These are phyloP conservation scores for Musca domestica DNA, from an alignment of 1,140 invertebrate species.

Conservation along the genomic window DNA sequence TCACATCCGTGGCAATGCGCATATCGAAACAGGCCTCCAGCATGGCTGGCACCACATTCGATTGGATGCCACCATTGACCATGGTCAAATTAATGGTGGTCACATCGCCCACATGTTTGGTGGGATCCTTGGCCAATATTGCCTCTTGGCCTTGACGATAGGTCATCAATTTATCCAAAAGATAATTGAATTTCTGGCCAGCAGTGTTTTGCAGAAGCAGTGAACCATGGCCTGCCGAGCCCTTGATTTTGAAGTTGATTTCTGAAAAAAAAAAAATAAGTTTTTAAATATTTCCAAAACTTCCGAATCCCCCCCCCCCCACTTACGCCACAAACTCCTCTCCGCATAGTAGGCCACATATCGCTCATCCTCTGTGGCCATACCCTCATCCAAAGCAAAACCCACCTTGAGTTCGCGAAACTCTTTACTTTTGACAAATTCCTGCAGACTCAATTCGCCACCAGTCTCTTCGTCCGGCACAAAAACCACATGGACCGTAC, in stretches of 20 bases:
- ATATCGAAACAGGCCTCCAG: constrained; percentile 75
- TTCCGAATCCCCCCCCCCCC: not conserved
- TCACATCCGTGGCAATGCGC: constrained; percentile 67
- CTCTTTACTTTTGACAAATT: constrained; percentile 70
- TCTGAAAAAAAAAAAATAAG: constrained; percentile 27
- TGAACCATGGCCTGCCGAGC: constrained; percentile 83
- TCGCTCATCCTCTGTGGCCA: constrained; percentile 62
- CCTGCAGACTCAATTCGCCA: constrained; percentile 76
- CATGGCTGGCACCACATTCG: constrained; percentile 83
- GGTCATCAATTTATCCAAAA: constrained; percentile 74
- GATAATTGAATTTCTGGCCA: constrained; percentile 73
- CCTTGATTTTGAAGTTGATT: constrained; percentile 48
- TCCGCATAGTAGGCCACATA: constrained; percentile 74
- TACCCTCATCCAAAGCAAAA: constrained; percentile 82
- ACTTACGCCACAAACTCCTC: constrained; percentile 64
- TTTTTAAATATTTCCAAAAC: not conserved
- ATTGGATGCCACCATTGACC: constrained; percentile 81
- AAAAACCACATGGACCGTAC: constrained; percentile 73
- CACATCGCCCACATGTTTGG: constrained; percentile 73
- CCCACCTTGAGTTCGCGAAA: constrained; percentile 83
- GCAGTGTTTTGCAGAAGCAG: constrained; percentile 79
- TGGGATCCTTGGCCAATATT: constrained; percentile 62
- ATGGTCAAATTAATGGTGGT: constrained; percentile 83
- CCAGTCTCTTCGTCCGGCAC: constrained; percentile 90
- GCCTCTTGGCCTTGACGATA: constrained; percentile 65